phyloP scores from a whole-genome alignment of 2,113 vertebrate genomes.

The Eolophus roseicapilla region DNA sequence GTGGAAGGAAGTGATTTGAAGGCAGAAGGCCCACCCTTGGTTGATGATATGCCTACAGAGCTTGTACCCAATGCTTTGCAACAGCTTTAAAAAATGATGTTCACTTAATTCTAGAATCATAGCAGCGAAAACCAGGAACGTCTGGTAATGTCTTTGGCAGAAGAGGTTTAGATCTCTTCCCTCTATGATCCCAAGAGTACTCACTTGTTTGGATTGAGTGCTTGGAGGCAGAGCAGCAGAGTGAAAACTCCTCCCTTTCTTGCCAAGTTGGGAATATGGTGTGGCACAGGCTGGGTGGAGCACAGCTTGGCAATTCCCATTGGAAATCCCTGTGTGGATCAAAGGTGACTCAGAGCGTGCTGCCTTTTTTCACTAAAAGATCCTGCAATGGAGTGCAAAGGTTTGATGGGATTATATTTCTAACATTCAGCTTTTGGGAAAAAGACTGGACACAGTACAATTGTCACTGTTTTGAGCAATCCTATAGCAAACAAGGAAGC shows the following conservation, averaged over 20 bases:
- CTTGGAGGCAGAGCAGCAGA: not conserved
- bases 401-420: conserved; percentile 1
- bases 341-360: not conserved
- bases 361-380: not conserved
- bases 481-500: not conserved
- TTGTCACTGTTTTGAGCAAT: not conserved
- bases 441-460: not conserved
- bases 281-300: not conserved
- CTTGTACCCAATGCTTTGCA: not conserved
- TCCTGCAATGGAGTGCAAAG: not conserved
- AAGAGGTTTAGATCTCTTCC: not conserved
- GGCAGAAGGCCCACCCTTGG: accelerated
- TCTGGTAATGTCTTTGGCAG: not conserved
- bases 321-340: not conserved
- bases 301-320: not conserved
- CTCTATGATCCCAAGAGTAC: not conserved
- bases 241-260: not conserved
- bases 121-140: not conserved
- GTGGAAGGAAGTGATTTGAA: not conserved
- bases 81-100: not conserved
- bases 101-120: not conserved
- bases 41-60: not conserved
- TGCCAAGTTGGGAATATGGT: not conserved
- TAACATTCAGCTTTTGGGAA: not conserved
- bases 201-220: not conserved